These are phyloP conservation scores for Oreonectes daqikongensis DNA, from an alignment of 2,797 vertebrate species.

Conservation along the genomic window DNA sequence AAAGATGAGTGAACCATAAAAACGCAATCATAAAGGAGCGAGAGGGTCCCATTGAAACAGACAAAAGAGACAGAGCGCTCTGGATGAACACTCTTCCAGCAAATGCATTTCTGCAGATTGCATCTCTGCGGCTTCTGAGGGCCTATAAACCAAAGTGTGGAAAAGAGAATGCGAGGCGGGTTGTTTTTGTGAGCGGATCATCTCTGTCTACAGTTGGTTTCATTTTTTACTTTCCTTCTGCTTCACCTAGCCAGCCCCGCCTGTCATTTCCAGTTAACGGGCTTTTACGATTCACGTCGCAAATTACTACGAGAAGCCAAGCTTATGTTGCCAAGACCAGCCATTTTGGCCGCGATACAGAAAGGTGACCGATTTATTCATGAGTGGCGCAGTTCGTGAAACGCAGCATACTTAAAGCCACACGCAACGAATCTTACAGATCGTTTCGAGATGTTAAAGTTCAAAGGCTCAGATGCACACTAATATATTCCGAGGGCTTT, in stretches of 20 bases:
- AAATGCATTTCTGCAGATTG: conserved; percentile 56
- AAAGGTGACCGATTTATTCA: conserved; percentile 37
- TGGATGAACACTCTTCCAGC: conserved; percentile 60
- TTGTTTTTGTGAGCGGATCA: not conserved
- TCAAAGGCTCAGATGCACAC: conserved; percentile 7
- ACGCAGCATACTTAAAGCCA: conserved; percentile 1
- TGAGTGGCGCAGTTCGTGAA: conserved; percentile 8
- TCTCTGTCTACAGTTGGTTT: conserved; percentile 21
- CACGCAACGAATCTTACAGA: conserved; percentile 2
- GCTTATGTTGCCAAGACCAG: conserved; percentile 60
- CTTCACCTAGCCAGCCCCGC: conserved; percentile 42
- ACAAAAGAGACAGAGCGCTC: conserved; percentile 29
- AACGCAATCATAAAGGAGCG: conserved; percentile 39
- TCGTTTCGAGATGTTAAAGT: not conserved
- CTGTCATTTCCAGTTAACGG: conserved; percentile 58
- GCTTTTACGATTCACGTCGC: conserved; percentile 63
- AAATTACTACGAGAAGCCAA: conserved; percentile 65
- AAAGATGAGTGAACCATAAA: conserved; percentile 48
- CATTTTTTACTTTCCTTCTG: conserved; percentile 54
- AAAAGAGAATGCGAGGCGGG: conserved; percentile 16
- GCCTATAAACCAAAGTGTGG: conserved; percentile 38
- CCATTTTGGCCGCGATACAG: conserved; percentile 35
- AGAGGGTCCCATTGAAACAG: conserved; percentile 16
- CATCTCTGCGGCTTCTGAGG: conserved; percentile 51
- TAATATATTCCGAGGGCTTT: not conserved